phyloP scores from a whole-genome alignment of 2,888 invertebrate genomes.

The Poecilobothrus nobilitatus region DNA sequence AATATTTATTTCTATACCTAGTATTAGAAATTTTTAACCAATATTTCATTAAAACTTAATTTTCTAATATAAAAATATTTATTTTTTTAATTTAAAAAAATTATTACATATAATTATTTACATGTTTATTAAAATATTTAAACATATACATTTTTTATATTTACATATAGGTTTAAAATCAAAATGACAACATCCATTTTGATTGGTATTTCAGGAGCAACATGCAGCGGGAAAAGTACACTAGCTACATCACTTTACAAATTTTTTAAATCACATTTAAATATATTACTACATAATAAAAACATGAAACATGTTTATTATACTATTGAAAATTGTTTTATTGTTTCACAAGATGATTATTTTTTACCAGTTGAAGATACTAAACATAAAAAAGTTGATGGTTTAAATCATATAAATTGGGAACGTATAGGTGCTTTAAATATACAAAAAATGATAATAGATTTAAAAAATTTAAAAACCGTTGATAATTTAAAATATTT shows the following conservation, averaged over 20 bases:
- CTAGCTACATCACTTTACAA: constrained; percentile 51
- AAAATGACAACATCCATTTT: constrained; percentile 49
- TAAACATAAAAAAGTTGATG: constrained; percentile 53
- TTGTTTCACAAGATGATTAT: constrained; percentile 59
- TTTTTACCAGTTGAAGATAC: constrained; percentile 59
- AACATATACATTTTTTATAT: too few species aligned
- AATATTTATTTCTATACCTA: too few species aligned
- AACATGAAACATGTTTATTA: neutral
- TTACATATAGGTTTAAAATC: too few species aligned
- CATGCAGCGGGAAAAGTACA: constrained; percentile 77
- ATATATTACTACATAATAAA: neutral
- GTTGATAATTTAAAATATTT: neutral
- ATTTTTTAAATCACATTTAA: constrained; percentile 28
- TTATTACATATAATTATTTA: too few species aligned
- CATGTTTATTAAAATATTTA: too few species aligned
- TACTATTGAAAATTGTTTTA: neutral
- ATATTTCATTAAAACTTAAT: too few species aligned
- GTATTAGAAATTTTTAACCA: too few species aligned
- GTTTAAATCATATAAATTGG: constrained; percentile 66
- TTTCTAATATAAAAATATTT: too few species aligned
- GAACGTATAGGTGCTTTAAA: constrained; percentile 64
- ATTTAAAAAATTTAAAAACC: constrained; percentile 46
- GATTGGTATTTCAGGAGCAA: constrained; percentile 69
- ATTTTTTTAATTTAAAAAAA: too few species aligned
- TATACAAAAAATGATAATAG: constrained; percentile 59